These are phyloP conservation scores for Trichosurus vulpecula DNA, from an alignment of 2,797 vertebrate genomes.

Conservation along the genomic window DNA sequence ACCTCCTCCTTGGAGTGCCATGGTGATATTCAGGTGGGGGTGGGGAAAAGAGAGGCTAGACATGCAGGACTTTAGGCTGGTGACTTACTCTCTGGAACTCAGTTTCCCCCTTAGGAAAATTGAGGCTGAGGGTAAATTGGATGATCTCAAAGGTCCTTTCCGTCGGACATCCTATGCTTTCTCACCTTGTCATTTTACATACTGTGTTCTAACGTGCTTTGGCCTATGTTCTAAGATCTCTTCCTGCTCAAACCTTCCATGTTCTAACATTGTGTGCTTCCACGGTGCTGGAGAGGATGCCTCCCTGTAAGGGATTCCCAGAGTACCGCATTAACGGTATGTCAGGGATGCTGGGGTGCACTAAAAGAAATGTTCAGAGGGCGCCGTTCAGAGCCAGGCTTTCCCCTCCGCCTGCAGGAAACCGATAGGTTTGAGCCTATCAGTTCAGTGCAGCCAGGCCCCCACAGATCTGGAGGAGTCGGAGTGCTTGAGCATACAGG, in stretches of 20 bases:
- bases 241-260: not conserved
- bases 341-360: not conserved
- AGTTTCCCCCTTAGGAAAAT: not conserved
- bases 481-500: not conserved
- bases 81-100: not conserved
- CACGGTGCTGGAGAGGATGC: not conserved
- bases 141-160: not conserved
- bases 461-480: not conserved
- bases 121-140: not conserved
- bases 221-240: not conserved
- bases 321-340: not conserved
- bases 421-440: not conserved
- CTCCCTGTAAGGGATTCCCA: not conserved
- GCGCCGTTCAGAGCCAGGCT: not conserved
- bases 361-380: not conserved
- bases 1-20: not conserved
- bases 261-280: not conserved
- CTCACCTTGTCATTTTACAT: not conserved
- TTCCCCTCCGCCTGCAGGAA: not conserved
- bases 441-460: not conserved
- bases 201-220: too few species aligned
- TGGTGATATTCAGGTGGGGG: not conserved
- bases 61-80: not conserved
- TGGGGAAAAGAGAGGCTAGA: not conserved
- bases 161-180: not conserved